Evolutionary conservation across 2,797 vertebrate genomes (phyloP).

Genomic region (Halcyon smyrnensis): DNA sequence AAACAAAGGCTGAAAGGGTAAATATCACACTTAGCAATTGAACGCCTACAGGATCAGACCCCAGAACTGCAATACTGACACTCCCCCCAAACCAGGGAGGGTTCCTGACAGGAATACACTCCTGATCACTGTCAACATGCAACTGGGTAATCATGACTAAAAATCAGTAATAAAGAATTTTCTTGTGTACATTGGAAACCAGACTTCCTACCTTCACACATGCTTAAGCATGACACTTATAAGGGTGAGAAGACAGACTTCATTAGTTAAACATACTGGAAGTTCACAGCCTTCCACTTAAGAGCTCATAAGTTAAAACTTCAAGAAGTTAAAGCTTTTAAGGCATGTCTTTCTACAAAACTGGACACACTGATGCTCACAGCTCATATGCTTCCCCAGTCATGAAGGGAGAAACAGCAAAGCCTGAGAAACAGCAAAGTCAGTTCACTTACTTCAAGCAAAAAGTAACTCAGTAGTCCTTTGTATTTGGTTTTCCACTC

Average conservation of each 20-base stretch:
- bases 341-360: background rate
- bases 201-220: background rate
- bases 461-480: conserved; percentile 11
- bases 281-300: background rate
- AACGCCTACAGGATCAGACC: background rate
- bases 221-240: background rate
- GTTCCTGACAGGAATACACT: background rate
- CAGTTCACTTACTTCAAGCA: conserved; percentile 6
- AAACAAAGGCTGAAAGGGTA: background rate
- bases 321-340: background rate
- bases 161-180: background rate
- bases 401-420: background rate
- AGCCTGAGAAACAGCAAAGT: background rate
- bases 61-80: background rate
- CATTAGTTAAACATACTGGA: background rate
- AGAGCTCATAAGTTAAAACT: background rate
- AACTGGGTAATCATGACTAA: background rate
- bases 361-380: background rate
- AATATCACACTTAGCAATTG: background rate
- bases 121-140: background rate
- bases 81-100: background rate
- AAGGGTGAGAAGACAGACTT: background rate
- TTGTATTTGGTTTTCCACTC: conserved; percentile 9
- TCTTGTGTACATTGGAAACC: background rate
- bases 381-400: background rate